phyloP scores from a whole-genome alignment of 2,888 invertebrate genomes.

The Hirtodrosophila confusa region DNA sequence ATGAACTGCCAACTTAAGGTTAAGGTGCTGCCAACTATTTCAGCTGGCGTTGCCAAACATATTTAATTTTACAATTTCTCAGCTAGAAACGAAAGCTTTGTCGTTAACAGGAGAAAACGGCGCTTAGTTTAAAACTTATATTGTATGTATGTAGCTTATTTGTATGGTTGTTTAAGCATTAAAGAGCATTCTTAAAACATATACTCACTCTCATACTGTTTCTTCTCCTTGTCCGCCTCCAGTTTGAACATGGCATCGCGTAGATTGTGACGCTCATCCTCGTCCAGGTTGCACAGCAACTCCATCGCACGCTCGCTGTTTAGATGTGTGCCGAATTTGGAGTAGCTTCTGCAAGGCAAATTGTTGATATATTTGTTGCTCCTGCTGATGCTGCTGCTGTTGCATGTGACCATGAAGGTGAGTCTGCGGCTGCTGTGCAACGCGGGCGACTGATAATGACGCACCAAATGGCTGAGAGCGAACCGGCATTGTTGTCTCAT shows the following conservation, averaged over 20 bases:
- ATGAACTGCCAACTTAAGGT: too few species aligned
- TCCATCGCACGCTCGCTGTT: constrained; percentile 90
- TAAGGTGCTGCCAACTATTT: too few species aligned
- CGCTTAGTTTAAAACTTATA: too few species aligned
- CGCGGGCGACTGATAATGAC: constrained; percentile 29
- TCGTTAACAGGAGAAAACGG: too few species aligned
- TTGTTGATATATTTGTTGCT: constrained; percentile 13
- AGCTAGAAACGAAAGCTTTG: too few species aligned
- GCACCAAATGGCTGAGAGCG: constrained; percentile 42
- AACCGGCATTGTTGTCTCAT: constrained; percentile 48
- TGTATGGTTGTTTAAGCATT: not conserved
- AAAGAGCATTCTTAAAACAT: not conserved
- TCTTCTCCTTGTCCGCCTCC: constrained; percentile 90
- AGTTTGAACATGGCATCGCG: constrained; percentile 89
- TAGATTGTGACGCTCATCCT: constrained; percentile 89
- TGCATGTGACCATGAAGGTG: constrained; percentile 9
- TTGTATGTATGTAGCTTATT: too few species aligned
- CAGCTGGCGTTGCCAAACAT: too few species aligned
- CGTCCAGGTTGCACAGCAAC: constrained; percentile 89
- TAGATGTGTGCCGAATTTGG: constrained; percentile 63
- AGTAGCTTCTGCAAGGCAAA: constrained; percentile 40
- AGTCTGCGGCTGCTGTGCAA: constrained; percentile 21
- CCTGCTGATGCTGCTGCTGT: not conserved
- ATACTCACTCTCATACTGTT: constrained; percentile 90
- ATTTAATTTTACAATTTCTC: too few species aligned